These are phyloP conservation scores for Limnephilus marmoratus DNA, from an alignment of 2,888 invertebrate genomes.

Conservation along the genomic window DNA sequence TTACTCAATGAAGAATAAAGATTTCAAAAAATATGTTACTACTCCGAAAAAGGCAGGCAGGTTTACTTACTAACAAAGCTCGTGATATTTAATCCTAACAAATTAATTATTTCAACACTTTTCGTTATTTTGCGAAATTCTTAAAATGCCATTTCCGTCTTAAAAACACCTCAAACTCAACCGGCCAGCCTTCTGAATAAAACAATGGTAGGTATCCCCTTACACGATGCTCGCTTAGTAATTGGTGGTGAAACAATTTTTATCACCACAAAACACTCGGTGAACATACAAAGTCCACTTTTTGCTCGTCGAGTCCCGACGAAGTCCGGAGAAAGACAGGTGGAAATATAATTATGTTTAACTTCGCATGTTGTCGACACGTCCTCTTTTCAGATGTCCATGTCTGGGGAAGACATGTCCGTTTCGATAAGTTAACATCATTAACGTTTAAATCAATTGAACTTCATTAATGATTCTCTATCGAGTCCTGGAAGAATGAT, in stretches of 20 bases:
- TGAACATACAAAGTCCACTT: not conserved
- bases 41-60: not conserved
- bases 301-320: not conserved
- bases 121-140: not conserved
- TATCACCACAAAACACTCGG: not conserved
- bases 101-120: not conserved
- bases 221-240: not conserved
- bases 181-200: not conserved
- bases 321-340: not conserved
- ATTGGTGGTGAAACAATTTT: not conserved
- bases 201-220: conserved; percentile 2
- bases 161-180: not conserved
- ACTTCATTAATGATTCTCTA: not conserved
- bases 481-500: not conserved
- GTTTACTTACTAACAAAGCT: not conserved
- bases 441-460: not conserved
- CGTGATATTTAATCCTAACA: not conserved
- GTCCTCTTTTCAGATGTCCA: not conserved
- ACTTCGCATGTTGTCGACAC: not conserved
- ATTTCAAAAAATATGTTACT: not conserved
- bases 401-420: not conserved
- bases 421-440: not conserved
- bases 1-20: no score
- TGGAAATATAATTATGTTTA: not conserved
- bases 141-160: not conserved